A percentile compares a stretch with the other conserved stretches of the same genome.
Conservation (phyloP, 2,113 vertebrate genomes). For the Columba janthina region DNA sequence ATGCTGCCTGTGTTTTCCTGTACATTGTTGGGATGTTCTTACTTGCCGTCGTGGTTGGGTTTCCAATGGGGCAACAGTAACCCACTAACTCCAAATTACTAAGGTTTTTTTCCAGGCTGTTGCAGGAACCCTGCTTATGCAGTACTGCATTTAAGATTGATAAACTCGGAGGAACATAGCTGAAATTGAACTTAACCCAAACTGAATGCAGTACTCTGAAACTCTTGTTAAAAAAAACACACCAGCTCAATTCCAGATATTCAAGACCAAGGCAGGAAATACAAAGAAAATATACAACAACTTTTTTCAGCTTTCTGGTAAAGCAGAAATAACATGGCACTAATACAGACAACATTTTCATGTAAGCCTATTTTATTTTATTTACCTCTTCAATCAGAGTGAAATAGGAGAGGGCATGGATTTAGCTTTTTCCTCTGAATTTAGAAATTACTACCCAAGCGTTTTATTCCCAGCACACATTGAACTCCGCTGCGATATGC, state of each 20-base stretch:
- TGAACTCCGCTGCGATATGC: neutral
- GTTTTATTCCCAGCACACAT: neutral
- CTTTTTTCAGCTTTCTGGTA: neutral
- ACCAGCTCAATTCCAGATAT: constrained; percentile 55
- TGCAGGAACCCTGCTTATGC: neutral
- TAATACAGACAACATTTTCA: constrained; percentile 59
- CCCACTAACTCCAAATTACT: neutral
- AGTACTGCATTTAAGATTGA: neutral
- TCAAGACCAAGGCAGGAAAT: constrained; percentile 14
- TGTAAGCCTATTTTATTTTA: constrained; percentile 57
- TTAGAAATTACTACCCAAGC: constrained; percentile 30
- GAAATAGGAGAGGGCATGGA: constrained; percentile 36
- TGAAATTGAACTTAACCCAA: constrained; percentile 58
- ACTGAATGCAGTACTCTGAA: constrained; percentile 37
- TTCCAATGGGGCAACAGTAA: neutral
- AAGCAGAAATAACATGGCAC: constrained; percentile 27
- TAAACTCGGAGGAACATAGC: constrained; percentile 31
- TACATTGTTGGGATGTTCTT: neutral
- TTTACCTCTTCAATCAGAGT: constrained; percentile 57
- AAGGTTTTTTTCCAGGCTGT: neutral
- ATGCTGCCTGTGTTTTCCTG: constrained; percentile 30
- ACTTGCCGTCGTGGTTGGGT: neutral
- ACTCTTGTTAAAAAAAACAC: constrained; percentile 54
- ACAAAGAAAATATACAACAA: neutral
- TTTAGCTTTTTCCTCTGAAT: neutral